Evolutionary conservation across 2,113 vertebrate species (phyloP).

Genomic region (Chauna torquata): DNA sequence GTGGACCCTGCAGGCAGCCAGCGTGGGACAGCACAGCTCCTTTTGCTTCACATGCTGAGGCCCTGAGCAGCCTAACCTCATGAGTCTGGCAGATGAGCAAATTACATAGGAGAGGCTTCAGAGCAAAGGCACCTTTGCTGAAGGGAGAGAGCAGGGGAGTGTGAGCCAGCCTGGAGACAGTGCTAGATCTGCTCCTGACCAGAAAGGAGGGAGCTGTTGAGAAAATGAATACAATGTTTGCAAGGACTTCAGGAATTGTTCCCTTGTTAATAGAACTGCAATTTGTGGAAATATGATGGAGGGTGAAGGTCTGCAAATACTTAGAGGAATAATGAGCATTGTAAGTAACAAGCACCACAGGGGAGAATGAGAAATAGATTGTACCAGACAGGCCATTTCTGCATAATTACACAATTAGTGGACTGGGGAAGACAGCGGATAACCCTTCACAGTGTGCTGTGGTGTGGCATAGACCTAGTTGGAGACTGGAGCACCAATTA

Average conservation of each 20-base stretch:
- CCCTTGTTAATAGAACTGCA: conserved; percentile 62
- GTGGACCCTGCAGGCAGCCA: not conserved
- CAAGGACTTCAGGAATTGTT: conserved; percentile 68
- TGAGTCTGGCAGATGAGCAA: not conserved
- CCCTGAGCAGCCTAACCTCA: not conserved
- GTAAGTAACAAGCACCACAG: conserved; percentile 68
- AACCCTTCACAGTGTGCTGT: conserved; percentile 54
- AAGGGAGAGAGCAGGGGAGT: not conserved
- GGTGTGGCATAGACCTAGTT: not conserved
- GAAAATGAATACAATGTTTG: conserved; percentile 54
- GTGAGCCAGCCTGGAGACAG: conserved; percentile 1
- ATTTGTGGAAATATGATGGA: conserved; percentile 67
- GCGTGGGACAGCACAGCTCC: not conserved
- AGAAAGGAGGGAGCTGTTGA: conserved; percentile 38
- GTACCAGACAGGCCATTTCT: conserved; percentile 66
- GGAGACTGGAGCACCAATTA: not conserved
- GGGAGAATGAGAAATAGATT: conserved; percentile 67
- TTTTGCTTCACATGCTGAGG: fast-evolving
- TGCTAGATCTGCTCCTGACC: not conserved
- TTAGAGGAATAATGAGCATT: conserved; percentile 71
- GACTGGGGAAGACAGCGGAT: conserved; percentile 43
- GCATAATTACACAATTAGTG: conserved; percentile 70
- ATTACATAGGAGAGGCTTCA: not conserved
- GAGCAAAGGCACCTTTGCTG: conserved; percentile 5
- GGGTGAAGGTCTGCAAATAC: conserved; percentile 68